These are phyloP conservation scores for Agriotes lineatus DNA, from an alignment of 2,888 invertebrate genomes.

Conservation along the genomic window DNA sequence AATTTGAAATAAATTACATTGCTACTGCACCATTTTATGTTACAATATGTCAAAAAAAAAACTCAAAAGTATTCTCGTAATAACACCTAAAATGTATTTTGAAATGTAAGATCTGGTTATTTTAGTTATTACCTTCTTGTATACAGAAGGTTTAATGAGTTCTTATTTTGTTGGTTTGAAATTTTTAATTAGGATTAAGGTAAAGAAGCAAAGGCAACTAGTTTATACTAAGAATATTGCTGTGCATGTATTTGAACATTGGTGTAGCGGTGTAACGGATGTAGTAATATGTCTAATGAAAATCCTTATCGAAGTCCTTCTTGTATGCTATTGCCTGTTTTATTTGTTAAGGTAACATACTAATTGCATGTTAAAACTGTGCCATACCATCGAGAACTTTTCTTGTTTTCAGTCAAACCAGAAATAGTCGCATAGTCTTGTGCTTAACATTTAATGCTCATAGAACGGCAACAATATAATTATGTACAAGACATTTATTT, in stretches of 20 bases:
- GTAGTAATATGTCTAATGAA: constrained; percentile 5
- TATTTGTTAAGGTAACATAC: constrained; percentile 29
- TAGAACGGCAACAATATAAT: too few species aligned
- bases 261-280: constrained; percentile 21
- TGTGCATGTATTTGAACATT: constrained; percentile 21
- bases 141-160: too few species aligned
- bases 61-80: neutral
- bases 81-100: too few species aligned
- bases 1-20: constrained; percentile 40
- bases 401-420: neutral
- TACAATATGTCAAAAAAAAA: neutral
- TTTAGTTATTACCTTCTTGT: too few species aligned
- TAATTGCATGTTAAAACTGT: constrained; percentile 41
- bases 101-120: too few species aligned
- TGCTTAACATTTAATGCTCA: too few species aligned
- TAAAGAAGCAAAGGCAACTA: neutral
- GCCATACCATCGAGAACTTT: constrained; percentile 31
- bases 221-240: neutral
- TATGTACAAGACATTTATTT: too few species aligned
- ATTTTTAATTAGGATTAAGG: neutral
- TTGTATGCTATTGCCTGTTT: constrained; percentile 36
- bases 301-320: neutral
- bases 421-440: too few species aligned
- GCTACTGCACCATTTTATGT: constrained; percentile 7
- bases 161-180: neutral